These are phyloP conservation scores for Cyrtonyx montezumae DNA, from an alignment of 2,113 vertebrate species.

Conservation along the genomic window DNA sequence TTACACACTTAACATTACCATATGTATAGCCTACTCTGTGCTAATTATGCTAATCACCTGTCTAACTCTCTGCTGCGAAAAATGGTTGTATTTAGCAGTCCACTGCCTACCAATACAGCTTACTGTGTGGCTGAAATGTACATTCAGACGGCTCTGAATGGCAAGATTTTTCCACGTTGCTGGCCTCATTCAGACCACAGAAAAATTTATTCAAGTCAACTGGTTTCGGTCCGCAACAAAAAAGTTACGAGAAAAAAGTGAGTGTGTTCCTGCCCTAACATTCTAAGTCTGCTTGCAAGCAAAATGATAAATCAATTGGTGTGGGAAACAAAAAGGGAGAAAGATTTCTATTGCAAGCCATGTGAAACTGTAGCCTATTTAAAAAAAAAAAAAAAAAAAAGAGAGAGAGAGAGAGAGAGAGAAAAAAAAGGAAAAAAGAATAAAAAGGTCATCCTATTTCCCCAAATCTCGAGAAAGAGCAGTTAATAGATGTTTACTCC, in stretches of 20 bases:
- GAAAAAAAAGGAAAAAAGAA: not conserved
- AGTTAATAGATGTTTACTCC: constrained; percentile 78
- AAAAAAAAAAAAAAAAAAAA: constrained; percentile 19
- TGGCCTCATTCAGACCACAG: constrained; percentile 97
- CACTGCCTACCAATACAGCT: constrained; percentile 97
- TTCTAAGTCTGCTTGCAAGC: constrained; percentile 87
- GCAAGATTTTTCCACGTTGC: constrained; percentile 99
- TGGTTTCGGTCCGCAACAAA: constrained; percentile 91
- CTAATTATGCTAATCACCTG: constrained; percentile 99
- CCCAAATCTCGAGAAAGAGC: constrained; percentile 76
- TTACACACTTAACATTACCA: constrained; percentile 95
- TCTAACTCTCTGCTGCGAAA: constrained; percentile 93
- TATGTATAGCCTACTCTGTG: constrained; percentile 96
- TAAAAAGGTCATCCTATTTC: constrained; percentile 76
- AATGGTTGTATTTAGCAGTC: constrained; percentile 99
- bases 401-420: no score
- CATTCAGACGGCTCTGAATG: constrained; percentile 97
- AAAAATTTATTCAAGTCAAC: constrained; percentile 95
- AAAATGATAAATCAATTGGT: constrained; percentile 93
- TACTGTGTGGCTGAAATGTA: constrained; percentile 98
- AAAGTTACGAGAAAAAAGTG: constrained; percentile 87
- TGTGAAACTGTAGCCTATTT: constrained; percentile 87
- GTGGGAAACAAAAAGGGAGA: constrained; percentile 83
- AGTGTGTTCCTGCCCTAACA: constrained; percentile 86
- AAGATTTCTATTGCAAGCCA: constrained; percentile 78